phyloP scores from a whole-genome alignment of 2,113 vertebrate species.

The Hydrolagus affinis region DNA sequence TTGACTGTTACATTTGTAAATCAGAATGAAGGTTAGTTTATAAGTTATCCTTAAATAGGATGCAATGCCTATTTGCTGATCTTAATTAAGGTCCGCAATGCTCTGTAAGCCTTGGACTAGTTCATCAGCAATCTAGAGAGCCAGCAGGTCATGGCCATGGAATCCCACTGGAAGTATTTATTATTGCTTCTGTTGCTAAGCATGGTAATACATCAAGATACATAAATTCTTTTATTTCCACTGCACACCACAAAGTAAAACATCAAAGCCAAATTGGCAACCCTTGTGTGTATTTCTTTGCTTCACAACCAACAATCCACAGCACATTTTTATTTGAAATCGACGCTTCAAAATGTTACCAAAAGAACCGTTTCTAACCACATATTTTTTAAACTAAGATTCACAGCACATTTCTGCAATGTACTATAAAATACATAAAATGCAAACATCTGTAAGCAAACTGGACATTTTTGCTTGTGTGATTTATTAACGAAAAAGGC shows the following conservation, averaged over 20 bases:
- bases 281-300: constrained; percentile 10
- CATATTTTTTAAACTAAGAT: constrained; percentile 11
- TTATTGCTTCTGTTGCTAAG: constrained; percentile 26
- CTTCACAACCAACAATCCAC: constrained; percentile 20
- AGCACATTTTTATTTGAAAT: constrained; percentile 23
- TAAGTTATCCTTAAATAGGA: background rate
- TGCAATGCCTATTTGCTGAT: background rate
- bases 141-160: constrained; percentile 10
- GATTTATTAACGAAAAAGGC: too few relatives aligned
- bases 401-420: background rate
- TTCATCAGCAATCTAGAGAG: background rate
- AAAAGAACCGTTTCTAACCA: background rate
- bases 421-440: background rate
- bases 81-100: background rate
- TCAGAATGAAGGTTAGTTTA: constrained; percentile 8
- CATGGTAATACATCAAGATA: constrained; percentile 26
- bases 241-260: constrained; percentile 14
- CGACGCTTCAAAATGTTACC: constrained; percentile 15
- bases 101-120: background rate
- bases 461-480: too few relatives aligned
- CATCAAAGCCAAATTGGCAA: constrained; percentile 23
- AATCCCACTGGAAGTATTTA: constrained; percentile 19
- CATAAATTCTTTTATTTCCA: constrained; percentile 31
- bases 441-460: too few relatives aligned
- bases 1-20: background rate